Conservation (phyloP, 2,888 invertebrate species). For the Morpho helenor region DNA sequence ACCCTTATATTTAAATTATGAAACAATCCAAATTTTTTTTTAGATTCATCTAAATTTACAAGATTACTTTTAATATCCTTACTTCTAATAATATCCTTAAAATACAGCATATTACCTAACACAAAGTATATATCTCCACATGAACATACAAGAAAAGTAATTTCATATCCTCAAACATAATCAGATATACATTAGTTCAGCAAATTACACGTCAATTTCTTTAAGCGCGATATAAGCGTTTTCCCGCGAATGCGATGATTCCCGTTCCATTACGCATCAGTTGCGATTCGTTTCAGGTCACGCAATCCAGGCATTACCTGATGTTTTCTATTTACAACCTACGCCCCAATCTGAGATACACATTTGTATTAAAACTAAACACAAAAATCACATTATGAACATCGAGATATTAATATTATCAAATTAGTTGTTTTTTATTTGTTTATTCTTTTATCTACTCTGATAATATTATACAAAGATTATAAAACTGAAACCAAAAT, state of each 20-base stretch:
- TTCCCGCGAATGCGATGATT: constrained; percentile 69
- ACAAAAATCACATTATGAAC: neutral
- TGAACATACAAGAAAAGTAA: constrained; percentile 3
- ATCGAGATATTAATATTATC: too few relatives aligned
- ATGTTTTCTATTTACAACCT: constrained; percentile 36
- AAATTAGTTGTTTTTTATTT: neutral
- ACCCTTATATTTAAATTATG: too few relatives aligned
- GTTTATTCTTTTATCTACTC: too few relatives aligned
- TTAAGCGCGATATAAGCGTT: constrained; percentile 60
- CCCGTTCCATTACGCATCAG: constrained; percentile 70
- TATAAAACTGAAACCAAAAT: too few relatives aligned
- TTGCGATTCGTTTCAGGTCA: constrained; percentile 68
- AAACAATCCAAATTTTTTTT: too few relatives aligned
- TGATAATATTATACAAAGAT: too few relatives aligned
- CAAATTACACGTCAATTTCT: constrained; percentile 41
- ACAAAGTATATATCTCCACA: neutral
- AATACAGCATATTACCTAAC: neutral
- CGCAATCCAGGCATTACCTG: constrained; percentile 72
- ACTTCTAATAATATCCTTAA: neutral
- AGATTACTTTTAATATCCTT: neutral
- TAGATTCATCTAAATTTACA: neutral
- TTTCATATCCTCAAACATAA: constrained; percentile 33
- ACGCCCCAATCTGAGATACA: neutral
- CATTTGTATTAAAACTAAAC: neutral
- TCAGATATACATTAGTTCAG: constrained; percentile 54